Evolutionary conservation across 1,140 invertebrate genomes (phyloP), one percentile per base, ranked within the genome.

Genomic region (Drosophila littoralis): DNA sequence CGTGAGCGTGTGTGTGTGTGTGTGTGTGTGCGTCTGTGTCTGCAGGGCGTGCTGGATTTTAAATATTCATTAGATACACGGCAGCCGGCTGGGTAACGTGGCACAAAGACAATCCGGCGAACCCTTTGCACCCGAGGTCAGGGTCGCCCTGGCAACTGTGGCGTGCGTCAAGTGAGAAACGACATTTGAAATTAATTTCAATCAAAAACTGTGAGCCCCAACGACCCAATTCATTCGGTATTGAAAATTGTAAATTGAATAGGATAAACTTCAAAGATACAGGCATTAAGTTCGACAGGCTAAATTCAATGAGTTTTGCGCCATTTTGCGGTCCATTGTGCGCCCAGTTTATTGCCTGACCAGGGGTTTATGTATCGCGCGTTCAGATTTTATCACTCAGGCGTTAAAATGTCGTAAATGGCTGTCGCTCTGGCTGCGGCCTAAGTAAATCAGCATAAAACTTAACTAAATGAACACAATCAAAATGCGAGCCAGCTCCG

Each of bases 391-490:
- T 88, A 84, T 88, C 84, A 81, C 77, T 55, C 15, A 40, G 38
- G 75, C 82, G 83, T 86, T 88, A 88, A 79, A 77, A 76, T 71
- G 79, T 89, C 83, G 77, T 88, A 88, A 88, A 89, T 55, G 79
- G 51, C 51, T 61, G 54, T 35, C 57, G 38, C 17, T 46, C 40
- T 64, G 69, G 32, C 46, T 75, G 80, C 71, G 84, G 77, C 80
- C 84, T 89, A 89, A 89, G 84, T 89, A 89, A 89, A 89, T 89
- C 84, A 89, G 75, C 85, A 89, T 89, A 89, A 89, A 89, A 89
- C 85, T 82, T 79, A 90, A 81, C 84, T 84, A 84, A 89, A 89
- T 89, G 84, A 89, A 89, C 84, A 89, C 85, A 89, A 89, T 89
- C 84, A 89, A 88, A 88, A 82, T 77, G 84, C 66, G 77, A 55